Conservation (phyloP, 2,113 vertebrate genomes). For the Sula dactylatra region DNA sequence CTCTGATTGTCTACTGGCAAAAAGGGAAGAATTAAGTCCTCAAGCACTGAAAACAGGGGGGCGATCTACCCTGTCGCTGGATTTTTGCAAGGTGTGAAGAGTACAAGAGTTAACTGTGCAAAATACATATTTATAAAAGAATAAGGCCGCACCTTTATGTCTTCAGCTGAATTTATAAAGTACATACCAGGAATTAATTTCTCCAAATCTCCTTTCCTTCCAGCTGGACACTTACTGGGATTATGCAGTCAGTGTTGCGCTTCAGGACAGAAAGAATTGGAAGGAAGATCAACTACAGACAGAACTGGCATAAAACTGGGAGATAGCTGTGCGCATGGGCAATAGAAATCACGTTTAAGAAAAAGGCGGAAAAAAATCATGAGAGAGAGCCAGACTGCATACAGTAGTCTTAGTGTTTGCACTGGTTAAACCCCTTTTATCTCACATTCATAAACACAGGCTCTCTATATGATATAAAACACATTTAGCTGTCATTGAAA, state of each 20-base stretch:
- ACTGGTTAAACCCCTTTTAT: conserved; percentile 69
- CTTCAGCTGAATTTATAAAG: background rate
- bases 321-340: background rate
- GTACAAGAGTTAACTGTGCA: background rate
- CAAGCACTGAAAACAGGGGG: background rate
- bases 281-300: background rate
- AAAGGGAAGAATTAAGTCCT: background rate
- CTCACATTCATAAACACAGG: conserved; percentile 72
- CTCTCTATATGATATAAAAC: conserved; percentile 71
- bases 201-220: background rate
- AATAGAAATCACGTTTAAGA: background rate
- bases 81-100: background rate
- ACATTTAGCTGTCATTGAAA: conserved; percentile 69
- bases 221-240: background rate
- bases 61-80: background rate
- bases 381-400: conserved; percentile 28
- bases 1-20: background rate
- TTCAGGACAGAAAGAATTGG: background rate
- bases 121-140: background rate
- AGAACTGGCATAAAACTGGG: background rate
- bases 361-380: background rate
- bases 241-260: background rate
- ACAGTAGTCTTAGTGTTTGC: conserved; percentile 69
- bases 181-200: background rate
- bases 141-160: background rate